Percentiles rank a stretch among this genome's conserved stretches.
These are phyloP conservation scores for Lysandra coridon DNA, from an alignment of 2,888 invertebrate species.

Conservation along the genomic window DNA sequence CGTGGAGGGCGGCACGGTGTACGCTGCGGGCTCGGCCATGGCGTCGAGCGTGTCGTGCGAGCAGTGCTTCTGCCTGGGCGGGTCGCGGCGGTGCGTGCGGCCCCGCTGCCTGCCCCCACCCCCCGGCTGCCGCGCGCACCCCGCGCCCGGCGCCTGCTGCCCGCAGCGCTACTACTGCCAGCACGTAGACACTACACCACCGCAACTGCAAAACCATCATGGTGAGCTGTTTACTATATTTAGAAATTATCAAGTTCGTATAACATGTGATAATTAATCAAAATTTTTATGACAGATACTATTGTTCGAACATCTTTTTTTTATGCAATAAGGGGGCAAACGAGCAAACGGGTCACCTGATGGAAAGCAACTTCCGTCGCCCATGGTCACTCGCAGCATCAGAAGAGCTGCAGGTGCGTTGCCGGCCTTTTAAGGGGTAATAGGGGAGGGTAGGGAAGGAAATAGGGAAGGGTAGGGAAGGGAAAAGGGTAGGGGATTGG, in stretches of 20 bases:
- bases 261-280: not conserved
- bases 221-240: constrained; percentile 39
- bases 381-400: too few relatives aligned
- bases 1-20: constrained; percentile 85
- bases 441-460: too few relatives aligned
- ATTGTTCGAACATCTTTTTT: not conserved
- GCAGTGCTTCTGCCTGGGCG: constrained; percentile 91
- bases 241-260: not conserved
- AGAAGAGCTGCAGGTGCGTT: too few relatives aligned
- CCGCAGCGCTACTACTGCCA: constrained; percentile 88
- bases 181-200: constrained; percentile 47
- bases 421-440: too few relatives aligned
- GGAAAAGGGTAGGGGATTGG: too few relatives aligned
- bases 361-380: too few relatives aligned
- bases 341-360: too few relatives aligned
- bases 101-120: constrained; percentile 89
- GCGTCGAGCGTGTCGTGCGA: constrained; percentile 88
- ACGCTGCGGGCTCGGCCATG: constrained; percentile 92
- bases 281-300: not conserved
- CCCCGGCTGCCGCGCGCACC: constrained; percentile 84
- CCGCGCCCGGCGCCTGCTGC: constrained; percentile 86
- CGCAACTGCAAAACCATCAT: constrained; percentile 48
- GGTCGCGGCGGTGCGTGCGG: constrained; percentile 86
- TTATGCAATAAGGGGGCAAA: too few relatives aligned
- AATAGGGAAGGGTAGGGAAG: too few relatives aligned